Conservation (phyloP, 2,888 invertebrate species). For the Anoncus sp. region DNA sequence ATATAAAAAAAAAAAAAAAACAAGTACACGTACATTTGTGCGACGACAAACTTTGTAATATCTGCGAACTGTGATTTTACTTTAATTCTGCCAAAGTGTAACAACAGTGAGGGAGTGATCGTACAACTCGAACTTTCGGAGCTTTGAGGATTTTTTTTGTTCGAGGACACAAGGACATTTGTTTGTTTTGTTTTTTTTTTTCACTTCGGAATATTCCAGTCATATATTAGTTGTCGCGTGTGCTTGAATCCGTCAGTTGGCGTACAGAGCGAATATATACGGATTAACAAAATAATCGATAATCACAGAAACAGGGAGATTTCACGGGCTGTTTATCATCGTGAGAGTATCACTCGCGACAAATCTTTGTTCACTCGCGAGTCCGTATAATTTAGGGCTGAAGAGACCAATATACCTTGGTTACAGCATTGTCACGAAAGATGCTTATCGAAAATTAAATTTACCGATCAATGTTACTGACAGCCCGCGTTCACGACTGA, state of each 20-base stretch:
- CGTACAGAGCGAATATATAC: background rate
- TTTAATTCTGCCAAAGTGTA: conserved; percentile 69
- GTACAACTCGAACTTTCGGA: background rate
- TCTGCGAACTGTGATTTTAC: background rate
- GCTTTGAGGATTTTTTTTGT: background rate
- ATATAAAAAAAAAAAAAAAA: conserved; percentile 23
- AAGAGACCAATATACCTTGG: too few relatives aligned
- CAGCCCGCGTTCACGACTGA: background rate
- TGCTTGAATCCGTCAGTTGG: background rate
- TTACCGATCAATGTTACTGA: conserved; percentile 8
- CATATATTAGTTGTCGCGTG: background rate
- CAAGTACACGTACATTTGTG: background rate
- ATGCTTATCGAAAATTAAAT: background rate
- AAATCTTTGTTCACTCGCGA: too few relatives aligned
- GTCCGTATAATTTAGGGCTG: too few relatives aligned
- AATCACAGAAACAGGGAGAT: too few relatives aligned
- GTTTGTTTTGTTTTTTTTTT: background rate
- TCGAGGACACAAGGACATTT: background rate
- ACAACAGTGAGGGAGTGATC: conserved; percentile 19
- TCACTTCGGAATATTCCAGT: background rate
- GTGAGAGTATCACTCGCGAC: too few relatives aligned
- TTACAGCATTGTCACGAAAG: too few relatives aligned
- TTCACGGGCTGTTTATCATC: too few relatives aligned
- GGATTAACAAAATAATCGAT: background rate
- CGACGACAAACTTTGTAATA: background rate